These are phyloP conservation scores for Poeciliopsis occidentalis DNA, from an alignment of 2,113 vertebrate genomes.

Conservation along the genomic window DNA sequence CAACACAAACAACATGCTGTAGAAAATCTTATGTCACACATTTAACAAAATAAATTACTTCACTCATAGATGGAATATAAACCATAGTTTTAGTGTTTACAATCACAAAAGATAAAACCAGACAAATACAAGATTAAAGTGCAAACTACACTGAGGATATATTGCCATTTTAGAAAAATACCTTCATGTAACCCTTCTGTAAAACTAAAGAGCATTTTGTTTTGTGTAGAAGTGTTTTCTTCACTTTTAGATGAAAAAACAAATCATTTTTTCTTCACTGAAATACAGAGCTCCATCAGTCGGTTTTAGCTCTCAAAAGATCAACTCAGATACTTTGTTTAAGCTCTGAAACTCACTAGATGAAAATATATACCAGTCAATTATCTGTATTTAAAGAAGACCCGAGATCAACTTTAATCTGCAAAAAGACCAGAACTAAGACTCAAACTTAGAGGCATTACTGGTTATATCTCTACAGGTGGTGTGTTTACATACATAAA, in stretches of 20 bases:
- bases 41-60: conserved; percentile 45
- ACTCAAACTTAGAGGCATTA: too few species aligned
- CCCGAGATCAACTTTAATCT: too few species aligned
- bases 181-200: conserved; percentile 20
- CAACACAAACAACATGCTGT: conserved; percentile 18
- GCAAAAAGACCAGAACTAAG: not conserved
- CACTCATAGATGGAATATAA: not conserved
- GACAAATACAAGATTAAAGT: conserved; percentile 63
- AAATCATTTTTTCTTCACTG: conserved; percentile 15
- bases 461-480: not conserved
- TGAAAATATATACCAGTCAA: not conserved
- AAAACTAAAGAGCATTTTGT: conserved; percentile 23
- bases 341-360: not conserved
- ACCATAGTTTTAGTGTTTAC: conserved; percentile 50
- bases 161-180: conserved; percentile 22
- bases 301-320: not conserved
- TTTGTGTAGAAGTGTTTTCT: conserved; percentile 53
- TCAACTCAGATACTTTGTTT: not conserved
- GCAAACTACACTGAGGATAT: conserved; percentile 58
- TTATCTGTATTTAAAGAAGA: not conserved
- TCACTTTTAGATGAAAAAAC: conserved; percentile 41
- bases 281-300: not conserved
- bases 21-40: conserved; percentile 9
- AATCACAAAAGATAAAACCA: conserved; percentile 35
- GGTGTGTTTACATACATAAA: not conserved